Evolutionary conservation across 2,113 vertebrate genomes (phyloP).

Genomic region (Micronycteris hirsuta): DNA sequence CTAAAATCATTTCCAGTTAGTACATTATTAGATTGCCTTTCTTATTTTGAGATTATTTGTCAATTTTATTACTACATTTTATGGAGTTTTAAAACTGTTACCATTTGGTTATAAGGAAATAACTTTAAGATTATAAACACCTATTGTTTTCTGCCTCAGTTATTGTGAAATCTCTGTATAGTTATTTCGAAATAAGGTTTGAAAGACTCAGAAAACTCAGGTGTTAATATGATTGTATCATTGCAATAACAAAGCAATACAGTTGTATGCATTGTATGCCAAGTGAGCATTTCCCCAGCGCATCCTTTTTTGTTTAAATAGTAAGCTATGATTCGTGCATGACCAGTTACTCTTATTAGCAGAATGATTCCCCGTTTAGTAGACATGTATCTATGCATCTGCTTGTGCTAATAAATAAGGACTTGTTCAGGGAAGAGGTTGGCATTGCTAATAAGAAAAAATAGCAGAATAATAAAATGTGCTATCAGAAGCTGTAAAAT

Average conservation of each 20-base stretch:
- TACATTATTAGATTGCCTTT: slow-evolving; percentile 1
- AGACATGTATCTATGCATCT: slow-evolving; percentile 23
- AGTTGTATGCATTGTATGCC: not conserved
- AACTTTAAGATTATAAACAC: not conserved
- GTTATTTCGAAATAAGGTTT: slow-evolving; percentile 32
- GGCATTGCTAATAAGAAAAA: not conserved
- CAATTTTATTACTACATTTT: slow-evolving; percentile 12
- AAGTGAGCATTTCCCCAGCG: not conserved
- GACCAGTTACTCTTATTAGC: slow-evolving; percentile 43
- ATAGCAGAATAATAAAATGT: slow-evolving; percentile 29
- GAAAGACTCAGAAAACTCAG: not conserved
- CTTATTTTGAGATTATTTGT: not conserved
- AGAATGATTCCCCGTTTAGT: slow-evolving; percentile 19
- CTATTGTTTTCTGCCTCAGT: not conserved
- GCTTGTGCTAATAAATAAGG: slow-evolving; percentile 39
- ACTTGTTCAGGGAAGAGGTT: slow-evolving; percentile 11
- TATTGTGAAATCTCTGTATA: not conserved
- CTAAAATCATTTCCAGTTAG: not conserved
- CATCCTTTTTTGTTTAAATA: slow-evolving; percentile 12
- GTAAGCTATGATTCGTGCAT: slow-evolving; percentile 41
- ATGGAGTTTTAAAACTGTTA: slow-evolving; percentile 7
- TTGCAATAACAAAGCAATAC: not conserved
- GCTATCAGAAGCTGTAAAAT: slow-evolving; percentile 24
- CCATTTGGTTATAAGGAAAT: not conserved
- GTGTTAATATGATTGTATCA: not conserved